Evolutionary conservation across 2,113 vertebrate genomes (phyloP).

Genomic region (Chaetodon auriga): DNA sequence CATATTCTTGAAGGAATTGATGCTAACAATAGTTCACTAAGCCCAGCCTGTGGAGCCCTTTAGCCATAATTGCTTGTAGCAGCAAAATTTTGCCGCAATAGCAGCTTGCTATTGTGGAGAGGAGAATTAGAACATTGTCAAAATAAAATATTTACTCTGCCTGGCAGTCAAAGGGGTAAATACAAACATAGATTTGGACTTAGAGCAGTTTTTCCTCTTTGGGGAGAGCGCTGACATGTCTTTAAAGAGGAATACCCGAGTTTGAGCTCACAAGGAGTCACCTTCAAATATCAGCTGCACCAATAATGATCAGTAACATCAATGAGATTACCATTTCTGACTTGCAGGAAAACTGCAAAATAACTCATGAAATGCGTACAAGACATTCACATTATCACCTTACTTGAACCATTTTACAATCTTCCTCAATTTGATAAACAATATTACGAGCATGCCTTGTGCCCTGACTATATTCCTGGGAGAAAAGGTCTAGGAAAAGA

Average conservation of each 20-base stretch:
- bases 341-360: slow-evolving; percentile 16
- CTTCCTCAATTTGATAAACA: slow-evolving; percentile 7
- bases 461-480: not conserved
- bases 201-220: slow-evolving; percentile 37
- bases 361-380: not conserved
- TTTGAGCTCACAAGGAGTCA: slow-evolving; percentile 48
- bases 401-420: not conserved
- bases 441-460: not conserved
- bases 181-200: slow-evolving; percentile 47
- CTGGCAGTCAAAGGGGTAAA: slow-evolving; percentile 58
- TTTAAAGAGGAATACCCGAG: slow-evolving; percentile 8
- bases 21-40: slow-evolving; percentile 76
- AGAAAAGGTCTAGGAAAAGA: not conserved
- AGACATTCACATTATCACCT: not conserved
- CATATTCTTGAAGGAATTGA: slow-evolving; percentile 72
- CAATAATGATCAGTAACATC: slow-evolving; percentile 16
- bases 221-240: slow-evolving; percentile 13
- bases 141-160: slow-evolving; percentile 69
- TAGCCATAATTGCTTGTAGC: slow-evolving; percentile 79
- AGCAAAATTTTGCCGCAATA: slow-evolving; percentile 69
- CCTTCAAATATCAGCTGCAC: slow-evolving; percentile 38
- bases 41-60: slow-evolving; percentile 61
- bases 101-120: slow-evolving; percentile 68
- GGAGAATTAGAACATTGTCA: slow-evolving; percentile 73
- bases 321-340: not conserved